These are phyloP conservation scores for Rutilus rutilus DNA, from an alignment of 2,113 vertebrate genomes.

Conservation along the genomic window DNA sequence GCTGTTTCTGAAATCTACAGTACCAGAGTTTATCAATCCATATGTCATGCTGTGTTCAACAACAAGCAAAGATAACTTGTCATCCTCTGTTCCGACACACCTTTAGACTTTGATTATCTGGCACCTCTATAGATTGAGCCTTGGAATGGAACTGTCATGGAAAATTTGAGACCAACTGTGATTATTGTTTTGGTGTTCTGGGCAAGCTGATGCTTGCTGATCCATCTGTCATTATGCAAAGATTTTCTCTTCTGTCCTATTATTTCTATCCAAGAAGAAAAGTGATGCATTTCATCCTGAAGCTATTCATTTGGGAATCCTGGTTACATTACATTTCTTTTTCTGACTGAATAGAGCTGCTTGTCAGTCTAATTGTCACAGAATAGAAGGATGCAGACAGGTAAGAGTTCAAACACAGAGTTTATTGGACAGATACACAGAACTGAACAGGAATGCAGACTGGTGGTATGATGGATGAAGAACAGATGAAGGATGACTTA, in stretches of 20 bases:
- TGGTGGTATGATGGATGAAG: too few species aligned
- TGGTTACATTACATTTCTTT: background rate
- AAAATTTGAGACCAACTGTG: constrained; percentile 51
- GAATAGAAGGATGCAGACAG: too few species aligned
- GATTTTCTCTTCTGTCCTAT: background rate
- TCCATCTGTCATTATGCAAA: constrained; percentile 43
- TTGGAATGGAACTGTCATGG: constrained; percentile 39
- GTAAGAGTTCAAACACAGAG: too few species aligned
- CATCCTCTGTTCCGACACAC: constrained; percentile 45
- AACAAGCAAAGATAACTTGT: constrained; percentile 38
- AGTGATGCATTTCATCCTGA: constrained; percentile 25
- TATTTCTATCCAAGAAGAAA: constrained; percentile 24
- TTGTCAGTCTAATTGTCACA: constrained; percentile 58
- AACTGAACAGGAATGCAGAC: too few species aligned
- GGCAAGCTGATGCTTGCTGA: constrained; percentile 44
- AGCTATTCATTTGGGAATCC: constrained; percentile 16
- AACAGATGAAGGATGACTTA: too few species aligned
- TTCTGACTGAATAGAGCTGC: constrained; percentile 35
- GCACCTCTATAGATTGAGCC: constrained; percentile 52
- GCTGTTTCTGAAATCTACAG: background rate
- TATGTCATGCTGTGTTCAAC: constrained; percentile 45
- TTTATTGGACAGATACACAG: too few species aligned
- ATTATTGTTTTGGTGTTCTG: constrained; percentile 59
- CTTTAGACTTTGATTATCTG: constrained; percentile 39
- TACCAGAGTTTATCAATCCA: constrained; percentile 39